Conservation (phyloP, 1,140 invertebrate genomes). For the Atta colombica region DNA sequence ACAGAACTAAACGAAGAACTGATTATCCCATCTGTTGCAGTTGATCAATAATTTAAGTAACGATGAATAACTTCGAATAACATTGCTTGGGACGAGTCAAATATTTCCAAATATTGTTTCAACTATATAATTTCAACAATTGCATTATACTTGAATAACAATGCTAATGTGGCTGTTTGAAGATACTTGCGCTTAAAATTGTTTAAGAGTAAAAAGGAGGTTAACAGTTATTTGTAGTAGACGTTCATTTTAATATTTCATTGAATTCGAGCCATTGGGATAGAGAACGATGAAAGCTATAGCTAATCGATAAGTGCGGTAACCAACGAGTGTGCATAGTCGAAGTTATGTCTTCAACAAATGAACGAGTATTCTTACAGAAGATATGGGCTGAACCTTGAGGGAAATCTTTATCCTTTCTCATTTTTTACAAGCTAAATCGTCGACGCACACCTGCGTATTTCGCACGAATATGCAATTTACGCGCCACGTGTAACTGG, state of each 20-base stretch:
- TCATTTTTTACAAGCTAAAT: constrained; percentile 1
- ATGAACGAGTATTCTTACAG: background rate
- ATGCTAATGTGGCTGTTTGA: background rate
- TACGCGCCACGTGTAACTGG: constrained; percentile 27
- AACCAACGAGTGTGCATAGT: constrained; percentile 5
- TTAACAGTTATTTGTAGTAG: constrained; percentile 5
- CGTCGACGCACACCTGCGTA: constrained; percentile 44
- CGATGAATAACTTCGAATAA: background rate
- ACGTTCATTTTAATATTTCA: constrained; percentile 15
- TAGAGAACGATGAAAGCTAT: constrained; percentile 28
- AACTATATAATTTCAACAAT: background rate
- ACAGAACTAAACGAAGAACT: background rate
- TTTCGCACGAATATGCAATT: constrained; percentile 45
- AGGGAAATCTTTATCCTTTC: background rate
- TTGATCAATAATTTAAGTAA: background rate
- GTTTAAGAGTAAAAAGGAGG: background rate
- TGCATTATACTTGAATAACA: background rate
- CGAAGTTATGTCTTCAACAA: background rate
- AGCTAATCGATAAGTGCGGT: constrained; percentile 23
- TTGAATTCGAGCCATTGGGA: constrained; percentile 3
- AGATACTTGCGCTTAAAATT: constrained; percentile 10
- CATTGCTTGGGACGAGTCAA: background rate
- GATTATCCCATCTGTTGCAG: background rate
- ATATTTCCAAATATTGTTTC: background rate
- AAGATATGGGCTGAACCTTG: background rate